These are phyloP conservation scores for Fregetta grallaria DNA, from an alignment of 2,113 vertebrate species.

Conservation along the genomic window DNA sequence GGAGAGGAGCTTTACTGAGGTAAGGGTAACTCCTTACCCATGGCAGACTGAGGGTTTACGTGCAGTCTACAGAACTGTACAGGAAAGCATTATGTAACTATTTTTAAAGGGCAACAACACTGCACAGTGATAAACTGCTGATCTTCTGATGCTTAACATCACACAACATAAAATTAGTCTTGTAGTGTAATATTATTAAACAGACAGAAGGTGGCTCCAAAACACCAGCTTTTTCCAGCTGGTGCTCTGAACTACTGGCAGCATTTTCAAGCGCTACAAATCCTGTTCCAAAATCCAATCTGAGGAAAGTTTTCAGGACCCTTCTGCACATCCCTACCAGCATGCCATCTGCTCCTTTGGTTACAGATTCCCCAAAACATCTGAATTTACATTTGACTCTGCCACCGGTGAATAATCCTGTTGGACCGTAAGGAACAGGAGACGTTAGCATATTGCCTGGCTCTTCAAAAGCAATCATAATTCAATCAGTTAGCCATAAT, in stretches of 20 bases:
- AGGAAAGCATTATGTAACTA: not conserved
- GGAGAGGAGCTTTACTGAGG: not conserved
- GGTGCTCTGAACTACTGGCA: not conserved
- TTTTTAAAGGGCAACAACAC: not conserved
- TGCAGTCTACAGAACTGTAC: not conserved
- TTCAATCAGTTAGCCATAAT: not conserved
- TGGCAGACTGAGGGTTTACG: not conserved
- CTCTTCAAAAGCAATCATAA: not conserved
- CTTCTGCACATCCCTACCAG: not conserved
- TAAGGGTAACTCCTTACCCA: not conserved
- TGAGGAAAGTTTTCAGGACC: not conserved
- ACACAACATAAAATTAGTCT: not conserved
- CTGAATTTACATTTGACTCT: not conserved
- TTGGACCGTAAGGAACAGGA: not conserved
- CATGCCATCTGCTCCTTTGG: not conserved
- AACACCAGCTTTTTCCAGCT: not conserved
- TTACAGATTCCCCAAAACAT: not conserved
- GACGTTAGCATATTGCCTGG: no score
- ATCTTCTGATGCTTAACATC: not conserved
- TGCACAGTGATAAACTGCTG: not conserved
- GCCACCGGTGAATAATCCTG: not conserved
- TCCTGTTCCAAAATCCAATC: not conserved
- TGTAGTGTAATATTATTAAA: not conserved
- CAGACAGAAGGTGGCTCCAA: constrained; percentile 51
- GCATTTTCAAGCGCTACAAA: not conserved